Percentiles rank a stretch among this genome's conserved stretches.
phyloP scores from a whole-genome alignment of 2,113 vertebrate species.

The Jaculus jaculus region DNA sequence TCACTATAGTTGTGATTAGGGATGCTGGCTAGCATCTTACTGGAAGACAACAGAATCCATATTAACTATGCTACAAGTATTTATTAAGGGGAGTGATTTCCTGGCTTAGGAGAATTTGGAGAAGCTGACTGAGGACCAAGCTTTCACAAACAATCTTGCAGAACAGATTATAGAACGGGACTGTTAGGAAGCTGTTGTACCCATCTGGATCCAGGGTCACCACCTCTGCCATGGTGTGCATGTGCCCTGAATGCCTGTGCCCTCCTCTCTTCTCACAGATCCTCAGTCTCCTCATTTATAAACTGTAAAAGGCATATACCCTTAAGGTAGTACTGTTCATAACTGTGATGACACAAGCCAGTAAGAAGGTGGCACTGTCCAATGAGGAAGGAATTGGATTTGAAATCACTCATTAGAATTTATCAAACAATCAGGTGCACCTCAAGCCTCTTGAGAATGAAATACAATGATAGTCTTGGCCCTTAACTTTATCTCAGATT shows the following conservation, averaged over 20 bases:
- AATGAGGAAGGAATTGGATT: neutral
- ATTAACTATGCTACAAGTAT: neutral
- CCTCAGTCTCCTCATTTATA: neutral
- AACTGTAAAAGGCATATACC: neutral
- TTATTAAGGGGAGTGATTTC: neutral
- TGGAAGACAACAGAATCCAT: neutral
- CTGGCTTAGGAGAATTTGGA: neutral
- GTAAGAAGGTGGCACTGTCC: neutral
- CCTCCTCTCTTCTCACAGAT: neutral
- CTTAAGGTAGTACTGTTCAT: neutral
- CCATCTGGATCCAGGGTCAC: neutral
- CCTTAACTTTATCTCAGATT: too few relatives aligned
- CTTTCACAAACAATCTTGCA: neutral
- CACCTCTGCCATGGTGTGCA: neutral
- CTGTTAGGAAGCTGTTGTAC: neutral
- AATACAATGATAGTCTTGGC: neutral
- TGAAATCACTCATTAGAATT: neutral
- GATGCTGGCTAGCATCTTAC: neutral
- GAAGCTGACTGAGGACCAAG: neutral
- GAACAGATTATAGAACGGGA: neutral
- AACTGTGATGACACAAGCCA: neutral
- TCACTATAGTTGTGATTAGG: neutral
- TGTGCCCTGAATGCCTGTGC: neutral
- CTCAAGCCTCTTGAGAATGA: neutral
- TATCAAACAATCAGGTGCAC: neutral